Evolutionary conservation across 2,113 vertebrate genomes (phyloP), one percentile per base, ranked within the genome.

Genomic region (Vulpes ferrilata): DNA sequence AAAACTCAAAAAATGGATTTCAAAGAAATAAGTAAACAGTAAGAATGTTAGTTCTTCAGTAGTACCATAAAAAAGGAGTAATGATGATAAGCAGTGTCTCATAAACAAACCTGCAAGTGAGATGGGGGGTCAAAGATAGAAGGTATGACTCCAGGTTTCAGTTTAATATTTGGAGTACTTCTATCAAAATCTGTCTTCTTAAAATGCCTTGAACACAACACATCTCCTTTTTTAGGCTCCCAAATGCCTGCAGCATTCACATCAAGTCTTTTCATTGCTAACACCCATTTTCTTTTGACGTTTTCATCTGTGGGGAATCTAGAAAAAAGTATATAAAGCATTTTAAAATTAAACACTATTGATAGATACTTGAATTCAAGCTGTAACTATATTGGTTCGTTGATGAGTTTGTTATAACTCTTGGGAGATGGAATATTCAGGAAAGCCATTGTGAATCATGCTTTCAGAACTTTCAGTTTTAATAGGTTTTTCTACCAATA

Each of bases 211-310:
- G 97, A 98, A 95, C 98, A 98, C 22, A 98, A 84, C 59, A 98
- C 97, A 67, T 98, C 98, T 98, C 97, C 97, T 94, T 98, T 98
- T 90, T 98, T 98, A 82, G 98, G 98, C 59, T 98, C 97, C 98
- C 98, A 98, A 74, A 97, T 95, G 59, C 90, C 95, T 80, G 97
- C 95, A 80, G 97, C 78, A 94, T 98, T 98, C 90, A 98, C 98
- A 87, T 98, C 97, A 79, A 98, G 94, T 93, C 97, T 98, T 97
- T 98, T 98, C 97, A 97, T 98, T 73, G 98, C 98, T 93, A 98
- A 95, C 13, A 98, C 97, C 98, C 98, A 98, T 64, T 97, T 97
- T 93, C 93, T 98, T 96, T 98, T 98, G 79, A 97, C 4, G 2
- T 95, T 97, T 96, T 98, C 97, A 97, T 98, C 97, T 96, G 98